A percentile compares a stretch with the other conserved stretches of the same genome.
Evolutionary conservation across 2,113 vertebrate genomes (phyloP).

Genomic region (Copsychus sechellarum): DNA sequence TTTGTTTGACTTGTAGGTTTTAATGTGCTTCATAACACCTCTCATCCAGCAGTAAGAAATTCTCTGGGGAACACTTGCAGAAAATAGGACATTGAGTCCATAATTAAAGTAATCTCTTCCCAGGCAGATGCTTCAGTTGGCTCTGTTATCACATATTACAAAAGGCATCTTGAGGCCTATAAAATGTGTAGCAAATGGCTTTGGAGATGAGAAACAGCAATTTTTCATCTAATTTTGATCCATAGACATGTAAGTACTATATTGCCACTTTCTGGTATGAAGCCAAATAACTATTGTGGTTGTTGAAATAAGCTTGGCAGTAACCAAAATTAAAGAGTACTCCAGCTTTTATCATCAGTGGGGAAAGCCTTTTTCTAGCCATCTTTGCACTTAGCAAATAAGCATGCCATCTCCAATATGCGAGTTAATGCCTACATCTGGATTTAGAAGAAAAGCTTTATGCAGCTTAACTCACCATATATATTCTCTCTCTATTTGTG

Average conservation of each 20-base stretch:
- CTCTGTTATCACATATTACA: conserved; percentile 83
- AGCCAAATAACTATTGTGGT: conserved; percentile 76
- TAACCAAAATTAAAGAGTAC: conserved; percentile 79
- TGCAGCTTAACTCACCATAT: conserved; percentile 64
- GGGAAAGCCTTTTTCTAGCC: conserved; percentile 75
- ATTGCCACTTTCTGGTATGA: conserved; percentile 72
- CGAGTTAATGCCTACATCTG: conserved; percentile 70
- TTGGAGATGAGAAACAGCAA: conserved; percentile 79
- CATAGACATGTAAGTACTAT: conserved; percentile 76
- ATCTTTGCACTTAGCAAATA: conserved; percentile 78
- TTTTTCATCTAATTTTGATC: conserved; percentile 86
- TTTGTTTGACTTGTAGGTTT: conserved; percentile 63
- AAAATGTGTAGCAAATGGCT: conserved; percentile 81
- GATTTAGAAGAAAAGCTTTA: conserved; percentile 76
- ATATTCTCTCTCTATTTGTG: conserved; percentile 54
- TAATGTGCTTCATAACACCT: conserved; percentile 75
- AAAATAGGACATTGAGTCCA: conserved; percentile 83
- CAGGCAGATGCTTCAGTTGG: conserved; percentile 83
- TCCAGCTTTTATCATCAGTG: conserved; percentile 77
- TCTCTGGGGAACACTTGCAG: conserved; percentile 79
- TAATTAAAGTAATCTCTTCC: conserved; percentile 87
- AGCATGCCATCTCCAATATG: conserved; percentile 69
- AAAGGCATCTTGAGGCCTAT: conserved; percentile 81
- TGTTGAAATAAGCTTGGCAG: conserved; percentile 73
- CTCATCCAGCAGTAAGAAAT: conserved; percentile 69